Evolutionary conservation across 2,797 vertebrate genomes (phyloP), one percentile per base, ranked within the genome.

Genomic region (Psittacula derbiana): DNA sequence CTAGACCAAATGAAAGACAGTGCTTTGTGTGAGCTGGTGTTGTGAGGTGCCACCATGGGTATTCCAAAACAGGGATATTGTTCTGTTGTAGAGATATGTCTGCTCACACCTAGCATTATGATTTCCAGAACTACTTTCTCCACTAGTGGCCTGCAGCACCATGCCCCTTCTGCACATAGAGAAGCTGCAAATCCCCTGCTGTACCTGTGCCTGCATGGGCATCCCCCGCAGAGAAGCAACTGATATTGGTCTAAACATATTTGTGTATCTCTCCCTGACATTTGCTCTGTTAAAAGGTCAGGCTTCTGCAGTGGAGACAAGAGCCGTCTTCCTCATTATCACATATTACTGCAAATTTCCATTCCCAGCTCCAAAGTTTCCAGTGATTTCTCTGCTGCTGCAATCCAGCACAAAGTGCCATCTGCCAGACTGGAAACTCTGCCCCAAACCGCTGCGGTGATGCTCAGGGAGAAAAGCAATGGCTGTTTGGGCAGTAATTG

Each of bases 281-380:
- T 96, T 97, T 96, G 94, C 93, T 95, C 93, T 97, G 95, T 52
- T 96, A 58, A 96, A 97, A 97, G 96, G 96, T 97, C 96, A 97
- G 83, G 62, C 83, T 95, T 73, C 86, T 46, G 65, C 86, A 74
- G 96, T 5, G 5, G 38, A 90, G 93, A 53, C 46, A 60, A 73
- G 93, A 96, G 80, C 92, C 0, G 11, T 86, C 83, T 93, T 92
- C 94, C 86, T 96, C 95, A 94, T 96, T 96, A 95, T 92, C 94
- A 82, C 71, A 52, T 71, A 89, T 95, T 95, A 93, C 90, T 3
- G 67, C 49, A 67, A 87, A 92, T 95, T 95, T 88, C 93, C 87
- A 86, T 89, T 84, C 87, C 71, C 44, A 69, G 1, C 44, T 80
- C 84, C 62, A 16, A 65, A 87, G 67, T 86, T 95, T 65, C 61